Conservation (phyloP, 2,113 vertebrate genomes). For the Numenius arquata region DNA sequence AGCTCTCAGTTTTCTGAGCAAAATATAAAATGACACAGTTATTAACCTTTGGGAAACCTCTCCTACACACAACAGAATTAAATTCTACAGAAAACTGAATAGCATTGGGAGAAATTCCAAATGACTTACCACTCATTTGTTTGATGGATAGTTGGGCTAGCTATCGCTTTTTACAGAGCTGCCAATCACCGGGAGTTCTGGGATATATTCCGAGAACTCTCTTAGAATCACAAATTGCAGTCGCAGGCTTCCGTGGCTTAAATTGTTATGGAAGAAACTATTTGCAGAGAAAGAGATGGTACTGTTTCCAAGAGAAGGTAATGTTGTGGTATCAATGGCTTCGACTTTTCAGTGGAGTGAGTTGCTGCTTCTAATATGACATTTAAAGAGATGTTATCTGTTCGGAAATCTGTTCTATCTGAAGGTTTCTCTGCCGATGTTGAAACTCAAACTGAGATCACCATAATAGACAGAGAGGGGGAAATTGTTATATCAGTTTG, state of each 20-base stretch:
- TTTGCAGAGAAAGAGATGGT: not conserved
- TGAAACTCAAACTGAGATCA: constrained; percentile 43
- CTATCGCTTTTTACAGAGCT: constrained; percentile 20
- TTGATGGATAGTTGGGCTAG: constrained; percentile 24
- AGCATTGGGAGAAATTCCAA: constrained; percentile 45
- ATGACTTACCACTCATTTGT: constrained; percentile 40
- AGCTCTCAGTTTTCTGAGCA: constrained; percentile 15
- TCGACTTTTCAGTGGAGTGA: not conserved
- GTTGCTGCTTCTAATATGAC: not conserved
- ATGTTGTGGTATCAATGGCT: not conserved
- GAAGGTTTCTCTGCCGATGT: constrained; percentile 1
- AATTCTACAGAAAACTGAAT: constrained; percentile 27
- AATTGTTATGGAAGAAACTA: not conserved
- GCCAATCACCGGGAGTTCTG: constrained; percentile 24
- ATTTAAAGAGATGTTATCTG: not conserved
- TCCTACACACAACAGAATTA: constrained; percentile 45
- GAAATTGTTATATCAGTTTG: constrained; percentile 31
- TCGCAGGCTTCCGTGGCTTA: not conserved
- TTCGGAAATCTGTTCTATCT: not conserved
- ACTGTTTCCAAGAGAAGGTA: not conserved
- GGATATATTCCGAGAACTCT: not conserved
- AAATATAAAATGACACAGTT: constrained; percentile 48
- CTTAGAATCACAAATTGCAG: constrained; percentile 10
- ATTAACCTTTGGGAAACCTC: constrained; percentile 48
- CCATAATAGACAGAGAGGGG: not conserved